Percentiles rank a stretch among this genome's conserved stretches.
Evolutionary conservation across 1,140 invertebrate genomes (phyloP).

Genomic region (Lanistes nyassanus): DNA sequence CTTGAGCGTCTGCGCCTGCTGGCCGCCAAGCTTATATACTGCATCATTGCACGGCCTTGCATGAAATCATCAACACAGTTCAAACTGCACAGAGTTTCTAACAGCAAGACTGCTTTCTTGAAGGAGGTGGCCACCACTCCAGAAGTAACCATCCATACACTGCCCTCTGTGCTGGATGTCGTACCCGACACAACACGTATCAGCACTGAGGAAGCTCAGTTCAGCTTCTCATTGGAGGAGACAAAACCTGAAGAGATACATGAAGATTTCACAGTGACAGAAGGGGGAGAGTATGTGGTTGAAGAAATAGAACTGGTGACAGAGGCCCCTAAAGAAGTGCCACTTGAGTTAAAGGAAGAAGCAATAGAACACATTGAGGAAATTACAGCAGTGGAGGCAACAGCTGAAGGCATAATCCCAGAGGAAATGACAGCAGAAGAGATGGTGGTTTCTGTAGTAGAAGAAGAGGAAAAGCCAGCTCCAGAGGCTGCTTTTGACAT

Average conservation of each 20-base stretch:
- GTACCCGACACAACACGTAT: slow-evolving; percentile 6
- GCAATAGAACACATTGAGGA: slow-evolving; percentile 10
- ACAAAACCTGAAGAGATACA: slow-evolving; percentile 12
- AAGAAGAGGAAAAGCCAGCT: slow-evolving; percentile 27
- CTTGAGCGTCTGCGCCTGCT: not conserved
- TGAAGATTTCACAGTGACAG: slow-evolving; percentile 23
- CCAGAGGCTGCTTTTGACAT: slow-evolving; percentile 22
- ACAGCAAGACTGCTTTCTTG: slow-evolving; percentile 33
- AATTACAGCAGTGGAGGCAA: slow-evolving; percentile 15
- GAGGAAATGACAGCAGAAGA: slow-evolving; percentile 8
- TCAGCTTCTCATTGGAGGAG: slow-evolving; percentile 21
- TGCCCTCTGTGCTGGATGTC: slow-evolving; percentile 11
- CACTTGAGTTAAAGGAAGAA: slow-evolving; percentile 11
- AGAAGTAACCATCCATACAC: slow-evolving; percentile 20
- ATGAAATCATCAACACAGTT: slow-evolving; percentile 30
- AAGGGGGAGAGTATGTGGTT: slow-evolving; percentile 3
- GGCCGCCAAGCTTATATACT: not conserved
- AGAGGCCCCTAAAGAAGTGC: slow-evolving; percentile 24
- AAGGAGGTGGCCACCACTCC: slow-evolving; percentile 35
- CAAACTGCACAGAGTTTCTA: slow-evolving; percentile 18
- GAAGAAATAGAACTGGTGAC: slow-evolving; percentile 22
- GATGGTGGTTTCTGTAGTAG: slow-evolving; percentile 27
- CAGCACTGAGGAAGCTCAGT: slow-evolving; percentile 10
- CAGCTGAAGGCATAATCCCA: slow-evolving; percentile 13
- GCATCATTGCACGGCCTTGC: not conserved